These are phyloP conservation scores for Lepidostoma basale DNA, from an alignment of 1,140 invertebrate species.

Conservation along the genomic window DNA sequence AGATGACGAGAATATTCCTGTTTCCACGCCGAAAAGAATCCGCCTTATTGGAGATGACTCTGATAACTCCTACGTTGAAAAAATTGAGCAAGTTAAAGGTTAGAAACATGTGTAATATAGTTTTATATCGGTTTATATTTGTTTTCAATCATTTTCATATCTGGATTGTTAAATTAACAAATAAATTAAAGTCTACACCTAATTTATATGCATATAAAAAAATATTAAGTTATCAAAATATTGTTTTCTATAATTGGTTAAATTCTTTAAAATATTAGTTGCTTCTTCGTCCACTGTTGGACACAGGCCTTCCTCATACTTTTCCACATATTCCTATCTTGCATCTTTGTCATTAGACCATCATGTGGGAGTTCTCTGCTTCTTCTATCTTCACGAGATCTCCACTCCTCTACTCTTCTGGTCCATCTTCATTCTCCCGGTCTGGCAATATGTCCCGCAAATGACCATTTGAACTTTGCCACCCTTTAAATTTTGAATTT, in stretches of 20 bases:
- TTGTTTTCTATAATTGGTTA: background rate
- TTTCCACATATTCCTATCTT: too few relatives aligned
- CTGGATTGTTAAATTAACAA: background rate
- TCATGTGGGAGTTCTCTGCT: too few relatives aligned
- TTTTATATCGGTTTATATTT: background rate
- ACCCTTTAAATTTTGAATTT: too few relatives aligned
- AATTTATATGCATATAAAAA: background rate
- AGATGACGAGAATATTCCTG: slow-evolving; percentile 51
- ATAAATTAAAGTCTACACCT: background rate
- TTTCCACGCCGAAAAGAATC: slow-evolving; percentile 52
- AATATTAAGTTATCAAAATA: background rate
- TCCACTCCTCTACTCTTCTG: too few relatives aligned
- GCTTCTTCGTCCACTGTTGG: too few relatives aligned
- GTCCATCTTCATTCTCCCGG: too few relatives aligned
- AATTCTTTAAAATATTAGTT: too few relatives aligned
- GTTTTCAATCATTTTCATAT: background rate
- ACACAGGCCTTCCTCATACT: background rate
- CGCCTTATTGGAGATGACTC: slow-evolving; percentile 58
- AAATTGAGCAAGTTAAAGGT: slow-evolving; percentile 51
- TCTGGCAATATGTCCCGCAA: too few relatives aligned
- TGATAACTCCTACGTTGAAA: slow-evolving; percentile 56
- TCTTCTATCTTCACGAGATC: too few relatives aligned
- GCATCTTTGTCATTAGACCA: too few relatives aligned
- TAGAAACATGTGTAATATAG: slow-evolving; percentile 44
- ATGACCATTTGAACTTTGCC: too few relatives aligned